phyloP scores from a whole-genome alignment of 2,797 vertebrate genomes.

The Erpetoichthys calabaricus region DNA sequence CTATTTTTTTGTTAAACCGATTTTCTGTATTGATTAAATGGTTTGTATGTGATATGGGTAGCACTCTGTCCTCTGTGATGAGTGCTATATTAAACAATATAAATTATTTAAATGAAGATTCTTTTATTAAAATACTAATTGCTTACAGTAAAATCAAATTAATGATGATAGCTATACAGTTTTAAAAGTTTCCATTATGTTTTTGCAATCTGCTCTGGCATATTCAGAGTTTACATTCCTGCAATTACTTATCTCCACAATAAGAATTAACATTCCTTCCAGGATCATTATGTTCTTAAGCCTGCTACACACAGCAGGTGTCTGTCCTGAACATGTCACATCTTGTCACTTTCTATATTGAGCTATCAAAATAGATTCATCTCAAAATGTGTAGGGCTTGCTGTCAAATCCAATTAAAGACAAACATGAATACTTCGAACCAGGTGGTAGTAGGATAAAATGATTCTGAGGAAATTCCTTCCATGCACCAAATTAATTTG shows the following conservation, averaged over 20 bases:
- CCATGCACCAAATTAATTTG: background rate
- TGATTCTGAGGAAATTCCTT: background rate
- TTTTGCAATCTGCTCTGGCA: conserved; percentile 16
- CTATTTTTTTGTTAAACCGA: no score
- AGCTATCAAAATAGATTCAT: conserved; percentile 25
- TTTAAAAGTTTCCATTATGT: background rate
- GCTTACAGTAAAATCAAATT: no score
- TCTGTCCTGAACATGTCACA: conserved; percentile 27
- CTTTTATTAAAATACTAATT: no score
- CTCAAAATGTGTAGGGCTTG: conserved; percentile 9
- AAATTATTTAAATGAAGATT: no score
- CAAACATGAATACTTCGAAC: background rate
- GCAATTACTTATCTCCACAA: conserved; percentile 31
- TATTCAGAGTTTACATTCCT: conserved; percentile 33
- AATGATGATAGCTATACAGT: no score
- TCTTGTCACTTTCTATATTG: conserved; percentile 34
- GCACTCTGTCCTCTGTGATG: no score
- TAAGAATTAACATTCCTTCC: conserved; percentile 40
- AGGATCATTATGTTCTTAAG: conserved; percentile 30
- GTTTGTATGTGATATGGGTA: no score
- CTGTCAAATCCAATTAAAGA: conserved; percentile 1
- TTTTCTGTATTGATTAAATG: no score
- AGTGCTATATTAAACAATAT: no score
- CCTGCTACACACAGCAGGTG: conserved; percentile 27
- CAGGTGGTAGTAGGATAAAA: conserved; percentile 5